A percentile compares a stretch with the other conserved stretches of the same genome.
Evolutionary conservation across 2,888 invertebrate genomes (phyloP).

Genomic region (Cheilosia grossa): DNA sequence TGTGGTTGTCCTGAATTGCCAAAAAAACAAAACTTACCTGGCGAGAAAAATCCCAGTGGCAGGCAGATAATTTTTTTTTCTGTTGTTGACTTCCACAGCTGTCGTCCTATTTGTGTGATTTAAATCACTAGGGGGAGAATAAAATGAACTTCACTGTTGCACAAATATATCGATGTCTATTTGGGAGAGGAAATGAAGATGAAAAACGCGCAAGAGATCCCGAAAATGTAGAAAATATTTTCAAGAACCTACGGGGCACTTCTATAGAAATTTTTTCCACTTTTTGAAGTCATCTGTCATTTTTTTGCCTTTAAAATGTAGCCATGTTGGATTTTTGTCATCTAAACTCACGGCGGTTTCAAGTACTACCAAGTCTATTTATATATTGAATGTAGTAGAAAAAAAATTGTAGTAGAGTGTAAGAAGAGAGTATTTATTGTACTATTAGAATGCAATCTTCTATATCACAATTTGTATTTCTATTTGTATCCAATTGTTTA

Average conservation of each 20-base stretch:
- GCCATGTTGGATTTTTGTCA: conserved; percentile 62
- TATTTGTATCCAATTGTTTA: no score
- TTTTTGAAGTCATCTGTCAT: conserved; percentile 69
- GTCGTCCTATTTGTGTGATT: conserved; percentile 62
- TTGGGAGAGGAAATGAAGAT: neutral
- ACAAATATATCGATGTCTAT: conserved; percentile 14
- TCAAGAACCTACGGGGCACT: conserved; percentile 30
- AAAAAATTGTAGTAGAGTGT: no score
- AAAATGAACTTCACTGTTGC: conserved; percentile 16
- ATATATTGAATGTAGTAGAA: conserved; percentile 30
- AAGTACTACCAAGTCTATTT: conserved; percentile 40
- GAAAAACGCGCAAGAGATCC: conserved; percentile 47
- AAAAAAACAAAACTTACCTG: conserved; percentile 62
- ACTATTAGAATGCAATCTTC: no score
- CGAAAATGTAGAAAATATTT: conserved; percentile 37
- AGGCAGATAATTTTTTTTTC: conserved; percentile 8
- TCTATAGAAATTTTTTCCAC: conserved; percentile 61
- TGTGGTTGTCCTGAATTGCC: neutral
- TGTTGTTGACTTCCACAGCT: conserved; percentile 58
- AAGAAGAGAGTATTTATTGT: no score
- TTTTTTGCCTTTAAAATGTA: conserved; percentile 51
- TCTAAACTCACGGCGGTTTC: conserved; percentile 14
- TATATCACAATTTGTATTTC: no score
- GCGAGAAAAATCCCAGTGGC: conserved; percentile 48
- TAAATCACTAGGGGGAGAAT: conserved; percentile 23